Conservation (phyloP, 1,140 invertebrate genomes). For the Archegozetes longisetosus region DNA sequence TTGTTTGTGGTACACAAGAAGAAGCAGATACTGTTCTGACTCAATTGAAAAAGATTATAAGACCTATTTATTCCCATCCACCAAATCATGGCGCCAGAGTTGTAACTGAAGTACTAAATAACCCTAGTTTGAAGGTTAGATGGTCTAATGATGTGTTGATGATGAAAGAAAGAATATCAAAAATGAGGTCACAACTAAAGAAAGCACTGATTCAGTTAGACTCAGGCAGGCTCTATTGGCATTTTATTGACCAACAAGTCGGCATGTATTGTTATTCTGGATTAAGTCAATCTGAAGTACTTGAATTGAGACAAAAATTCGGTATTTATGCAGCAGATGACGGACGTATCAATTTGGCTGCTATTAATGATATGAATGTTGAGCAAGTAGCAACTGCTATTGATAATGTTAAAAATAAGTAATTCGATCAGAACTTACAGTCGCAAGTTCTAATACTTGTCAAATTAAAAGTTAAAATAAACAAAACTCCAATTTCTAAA, state of each 20-base stretch:
- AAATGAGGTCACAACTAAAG: slow-evolving; percentile 65
- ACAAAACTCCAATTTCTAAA: too few relatives aligned
- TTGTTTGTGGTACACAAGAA: slow-evolving; percentile 50
- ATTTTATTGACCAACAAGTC: slow-evolving; percentile 85
- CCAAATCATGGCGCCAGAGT: slow-evolving; percentile 58
- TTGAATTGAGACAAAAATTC: slow-evolving; percentile 57
- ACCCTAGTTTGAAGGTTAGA: slow-evolving; percentile 54
- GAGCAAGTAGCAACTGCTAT: slow-evolving; percentile 79
- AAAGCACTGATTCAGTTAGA: slow-evolving; percentile 51
- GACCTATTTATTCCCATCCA: slow-evolving; percentile 40
- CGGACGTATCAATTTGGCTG: slow-evolving; percentile 88
- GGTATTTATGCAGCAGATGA: slow-evolving; percentile 79
- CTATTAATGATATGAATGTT: slow-evolving; percentile 67
- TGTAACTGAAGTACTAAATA: slow-evolving; percentile 64
- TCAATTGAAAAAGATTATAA: slow-evolving; percentile 72
- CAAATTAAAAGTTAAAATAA: too few relatives aligned
- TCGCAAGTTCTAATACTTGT: too few relatives aligned
- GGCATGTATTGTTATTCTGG: slow-evolving; percentile 98
- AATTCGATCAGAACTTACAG: too few relatives aligned
- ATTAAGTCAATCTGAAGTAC: slow-evolving; percentile 55
- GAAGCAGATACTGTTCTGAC: slow-evolving; percentile 50
- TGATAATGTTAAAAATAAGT: slow-evolving; percentile 48
- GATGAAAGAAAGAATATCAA: slow-evolving; percentile 75
- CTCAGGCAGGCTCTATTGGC: slow-evolving; percentile 73
- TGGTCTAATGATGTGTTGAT: slow-evolving; percentile 38